Percentiles rank a stretch among this genome's conserved stretches.
Conservation (phyloP, 2,888 invertebrate species). For the Bellardia bayeri region DNA sequence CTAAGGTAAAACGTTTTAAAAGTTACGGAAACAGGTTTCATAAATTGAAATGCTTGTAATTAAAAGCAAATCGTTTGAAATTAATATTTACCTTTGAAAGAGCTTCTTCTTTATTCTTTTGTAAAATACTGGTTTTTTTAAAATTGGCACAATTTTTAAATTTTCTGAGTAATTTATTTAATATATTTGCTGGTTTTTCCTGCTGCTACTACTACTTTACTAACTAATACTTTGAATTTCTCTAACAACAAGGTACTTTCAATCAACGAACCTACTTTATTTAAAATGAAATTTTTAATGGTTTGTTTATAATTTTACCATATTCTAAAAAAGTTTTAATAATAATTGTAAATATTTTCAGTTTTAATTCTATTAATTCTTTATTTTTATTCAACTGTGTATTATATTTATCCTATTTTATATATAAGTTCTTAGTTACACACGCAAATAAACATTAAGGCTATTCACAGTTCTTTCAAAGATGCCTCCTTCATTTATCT, state of each 20-base stretch:
- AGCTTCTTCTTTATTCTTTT: no score
- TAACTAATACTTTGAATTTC: neutral
- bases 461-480: slow-evolving; percentile 23
- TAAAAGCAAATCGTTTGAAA: no score
- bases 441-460: neutral
- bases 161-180: no score
- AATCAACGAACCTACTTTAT: slow-evolving; percentile 47
- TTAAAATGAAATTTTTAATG: neutral
- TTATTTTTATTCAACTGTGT: slow-evolving; percentile 23
- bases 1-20: no score
- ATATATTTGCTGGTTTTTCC: neutral
- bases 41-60: no score
- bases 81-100: no score
- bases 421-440: slow-evolving; percentile 10
- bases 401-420: slow-evolving; percentile 55
- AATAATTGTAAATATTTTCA: neutral
- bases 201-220: slow-evolving; percentile 20
- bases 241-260: neutral
- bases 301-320: neutral
- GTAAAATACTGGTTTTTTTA: no score
- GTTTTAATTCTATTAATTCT: no score
- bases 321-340: neutral
- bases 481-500: neutral
- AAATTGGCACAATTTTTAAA: no score
- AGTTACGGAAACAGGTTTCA: no score